phyloP scores from a whole-genome alignment of 1,140 invertebrate genomes.

The Atta cephalotes region DNA sequence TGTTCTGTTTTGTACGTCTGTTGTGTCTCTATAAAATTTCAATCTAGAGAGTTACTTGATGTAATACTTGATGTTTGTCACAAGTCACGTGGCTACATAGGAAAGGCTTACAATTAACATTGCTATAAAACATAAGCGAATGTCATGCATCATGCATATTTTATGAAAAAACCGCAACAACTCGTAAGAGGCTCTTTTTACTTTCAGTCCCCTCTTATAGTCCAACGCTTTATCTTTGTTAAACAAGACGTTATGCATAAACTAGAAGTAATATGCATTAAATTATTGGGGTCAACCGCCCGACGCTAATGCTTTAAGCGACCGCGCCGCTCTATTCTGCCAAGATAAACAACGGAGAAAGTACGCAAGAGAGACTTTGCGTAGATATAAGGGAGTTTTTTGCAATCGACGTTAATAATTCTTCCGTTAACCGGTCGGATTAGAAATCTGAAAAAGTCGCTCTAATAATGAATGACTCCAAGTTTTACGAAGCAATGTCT shows the following conservation, averaged over 20 bases:
- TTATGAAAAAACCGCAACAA: conserved; percentile 13
- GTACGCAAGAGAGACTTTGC: conserved; percentile 45
- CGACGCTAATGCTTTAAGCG: conserved; percentile 47
- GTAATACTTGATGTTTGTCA: conserved; percentile 8
- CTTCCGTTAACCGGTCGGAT: conserved; percentile 40
- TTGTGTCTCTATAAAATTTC: conserved; percentile 22
- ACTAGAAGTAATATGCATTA: conserved; percentile 44
- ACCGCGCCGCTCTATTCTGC: conserved; percentile 21
- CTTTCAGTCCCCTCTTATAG: neutral
- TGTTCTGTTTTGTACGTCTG: neutral
- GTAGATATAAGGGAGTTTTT: conserved; percentile 53
- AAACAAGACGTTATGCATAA: conserved; percentile 48
- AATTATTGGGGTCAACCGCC: conserved; percentile 63
- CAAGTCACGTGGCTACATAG: neutral
- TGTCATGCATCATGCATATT: conserved; percentile 16
- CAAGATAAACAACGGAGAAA: conserved; percentile 58
- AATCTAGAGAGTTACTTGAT: conserved; percentile 5
- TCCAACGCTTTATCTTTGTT: conserved; percentile 22
- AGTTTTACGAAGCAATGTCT: conserved; percentile 28
- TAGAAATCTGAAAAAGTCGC: conserved; percentile 34
- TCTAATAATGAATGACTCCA: conserved; percentile 21
- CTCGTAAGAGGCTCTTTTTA: conserved; percentile 7
- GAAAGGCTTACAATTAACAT: conserved; percentile 19
- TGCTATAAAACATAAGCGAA: conserved; percentile 28
- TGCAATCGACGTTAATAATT: conserved; percentile 52